A percentile compares a stretch with the other conserved stretches of the same genome.
Conservation (phyloP, 2,888 invertebrate genomes). For the Cheilosia scutellata region DNA sequence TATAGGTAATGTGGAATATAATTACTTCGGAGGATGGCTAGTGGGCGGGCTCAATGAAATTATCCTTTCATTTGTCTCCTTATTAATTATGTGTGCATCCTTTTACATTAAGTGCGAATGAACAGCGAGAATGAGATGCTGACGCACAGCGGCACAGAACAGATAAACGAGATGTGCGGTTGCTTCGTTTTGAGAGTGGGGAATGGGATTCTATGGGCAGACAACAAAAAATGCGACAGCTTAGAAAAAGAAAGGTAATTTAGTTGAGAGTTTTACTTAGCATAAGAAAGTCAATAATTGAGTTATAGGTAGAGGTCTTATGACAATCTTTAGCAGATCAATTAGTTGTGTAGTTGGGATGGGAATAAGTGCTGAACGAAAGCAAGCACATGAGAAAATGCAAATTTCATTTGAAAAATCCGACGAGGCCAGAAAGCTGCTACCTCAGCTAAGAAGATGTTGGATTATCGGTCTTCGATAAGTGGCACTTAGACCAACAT, state of each 20-base stretch:
- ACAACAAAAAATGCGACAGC: slow-evolving; percentile 6
- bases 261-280: slow-evolving; percentile 43
- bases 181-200: slow-evolving; percentile 7
- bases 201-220: neutral
- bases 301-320: neutral
- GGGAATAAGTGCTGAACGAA: neutral
- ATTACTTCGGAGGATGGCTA: slow-evolving; percentile 57
- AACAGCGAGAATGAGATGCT: slow-evolving; percentile 50
- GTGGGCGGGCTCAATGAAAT: slow-evolving; percentile 70
- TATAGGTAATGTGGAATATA: slow-evolving; percentile 58
- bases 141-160: slow-evolving; percentile 65
- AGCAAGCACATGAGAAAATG: neutral
- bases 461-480: too few species aligned
- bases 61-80: slow-evolving; percentile 75
- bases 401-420: neutral
- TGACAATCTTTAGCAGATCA: neutral
- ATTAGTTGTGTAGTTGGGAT: neutral
- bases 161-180: slow-evolving; percentile 60
- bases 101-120: slow-evolving; percentile 73
- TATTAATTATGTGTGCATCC: slow-evolving; percentile 75
- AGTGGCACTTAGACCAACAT: too few species aligned
- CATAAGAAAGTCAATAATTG: neutral
- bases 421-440: too few species aligned
- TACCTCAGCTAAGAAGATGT: too few species aligned
- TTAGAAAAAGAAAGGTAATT: slow-evolving; percentile 13